A percentile compares a stretch with the other conserved stretches of the same genome.
Conservation (phyloP, 2,888 invertebrate genomes). For the Trachelus troglodyta region DNA sequence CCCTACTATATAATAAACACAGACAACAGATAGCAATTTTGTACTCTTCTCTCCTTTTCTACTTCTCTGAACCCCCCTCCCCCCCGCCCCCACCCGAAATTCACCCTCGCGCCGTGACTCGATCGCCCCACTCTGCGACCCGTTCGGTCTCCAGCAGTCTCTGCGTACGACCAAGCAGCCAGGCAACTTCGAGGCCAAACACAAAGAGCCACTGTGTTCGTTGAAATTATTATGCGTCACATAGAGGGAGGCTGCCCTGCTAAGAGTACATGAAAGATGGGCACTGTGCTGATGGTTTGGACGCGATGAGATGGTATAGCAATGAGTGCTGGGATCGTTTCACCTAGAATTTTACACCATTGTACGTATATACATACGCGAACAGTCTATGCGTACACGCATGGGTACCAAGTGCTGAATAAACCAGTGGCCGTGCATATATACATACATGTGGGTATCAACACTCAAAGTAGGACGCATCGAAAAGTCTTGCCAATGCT, state of each 20-base stretch:
- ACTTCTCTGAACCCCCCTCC: background rate
- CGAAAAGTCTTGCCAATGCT: background rate
- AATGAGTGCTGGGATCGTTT: background rate
- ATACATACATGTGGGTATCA: background rate
- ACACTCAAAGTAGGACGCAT: background rate
- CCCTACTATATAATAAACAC: slow-evolving; percentile 6
- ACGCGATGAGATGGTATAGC: background rate
- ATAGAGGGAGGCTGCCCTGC: background rate
- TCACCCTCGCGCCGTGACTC: background rate
- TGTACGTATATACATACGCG: background rate
- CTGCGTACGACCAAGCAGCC: background rate
- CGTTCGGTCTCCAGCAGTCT: background rate
- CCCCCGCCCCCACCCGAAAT: background rate
- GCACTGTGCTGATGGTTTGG: background rate
- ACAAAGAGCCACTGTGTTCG: slow-evolving; percentile 22
- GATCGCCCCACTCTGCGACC: background rate
- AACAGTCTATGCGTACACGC: background rate
- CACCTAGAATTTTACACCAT: background rate
- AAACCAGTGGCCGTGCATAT: background rate
- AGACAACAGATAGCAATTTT: background rate
- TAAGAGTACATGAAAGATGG: background rate
- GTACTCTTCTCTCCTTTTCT: background rate
- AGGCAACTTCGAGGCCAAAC: slow-evolving; percentile 10
- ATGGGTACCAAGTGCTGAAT: background rate
- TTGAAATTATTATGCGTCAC: slow-evolving; percentile 21